Conservation (phyloP, 92 coral and sea anemone species). For the Phymanthus crucifer region DNA sequence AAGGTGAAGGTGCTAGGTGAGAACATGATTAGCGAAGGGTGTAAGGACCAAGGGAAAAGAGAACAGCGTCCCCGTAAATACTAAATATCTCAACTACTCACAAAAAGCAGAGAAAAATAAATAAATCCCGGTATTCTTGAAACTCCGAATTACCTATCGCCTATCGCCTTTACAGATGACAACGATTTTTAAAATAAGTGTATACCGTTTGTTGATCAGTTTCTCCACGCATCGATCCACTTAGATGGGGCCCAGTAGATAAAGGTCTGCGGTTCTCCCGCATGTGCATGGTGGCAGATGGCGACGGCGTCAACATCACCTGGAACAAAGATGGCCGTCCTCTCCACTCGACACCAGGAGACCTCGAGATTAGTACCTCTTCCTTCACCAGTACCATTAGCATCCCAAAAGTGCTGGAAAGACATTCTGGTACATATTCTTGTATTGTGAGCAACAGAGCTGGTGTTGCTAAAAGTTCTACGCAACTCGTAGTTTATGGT, state of each 20-base stretch:
- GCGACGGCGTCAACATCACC: constrained; percentile 40
- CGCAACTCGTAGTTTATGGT: constrained; percentile 80
- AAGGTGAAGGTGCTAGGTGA: no score
- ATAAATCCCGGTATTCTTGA: no score
- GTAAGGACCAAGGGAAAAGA: no score
- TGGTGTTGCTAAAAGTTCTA: constrained; percentile 61
- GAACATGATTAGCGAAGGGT: no score
- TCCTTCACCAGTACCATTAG: constrained; percentile 1
- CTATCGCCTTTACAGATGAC: no score
- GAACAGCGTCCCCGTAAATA: no score
- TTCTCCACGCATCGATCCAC: constrained; percentile 50
- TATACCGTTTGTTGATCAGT: no score
- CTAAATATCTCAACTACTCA: no score
- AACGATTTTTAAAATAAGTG: no score
- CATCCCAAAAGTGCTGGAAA: constrained; percentile 31
- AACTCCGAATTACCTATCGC: no score
- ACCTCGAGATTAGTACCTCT: constrained; percentile 12
- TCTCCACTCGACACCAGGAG: constrained; percentile 30
- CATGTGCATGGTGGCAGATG: constrained; percentile 40
- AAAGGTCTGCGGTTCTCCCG: constrained; percentile 34
- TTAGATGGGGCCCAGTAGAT: constrained; percentile 40
- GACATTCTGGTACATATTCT: constrained; percentile 81
- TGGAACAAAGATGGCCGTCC: constrained; percentile 74
- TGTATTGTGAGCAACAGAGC: constrained; percentile 73
- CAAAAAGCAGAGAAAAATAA: no score